Conservation (phyloP, 2,888 invertebrate species). For the Morpho achilles region DNA sequence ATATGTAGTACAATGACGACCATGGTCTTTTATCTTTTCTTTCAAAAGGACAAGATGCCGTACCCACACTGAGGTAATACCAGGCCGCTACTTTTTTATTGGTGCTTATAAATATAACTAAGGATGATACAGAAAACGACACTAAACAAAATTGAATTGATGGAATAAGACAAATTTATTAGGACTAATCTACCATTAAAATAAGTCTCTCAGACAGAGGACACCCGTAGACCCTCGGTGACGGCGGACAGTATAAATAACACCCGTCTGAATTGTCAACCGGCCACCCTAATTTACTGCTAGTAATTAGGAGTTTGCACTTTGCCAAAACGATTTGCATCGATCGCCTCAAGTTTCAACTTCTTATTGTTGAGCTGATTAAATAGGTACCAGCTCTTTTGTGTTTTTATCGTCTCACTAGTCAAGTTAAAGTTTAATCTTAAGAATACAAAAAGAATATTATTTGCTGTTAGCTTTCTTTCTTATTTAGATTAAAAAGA, state of each 20-base stretch:
- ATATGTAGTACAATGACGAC: too few species aligned
- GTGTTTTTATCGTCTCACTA: too few species aligned
- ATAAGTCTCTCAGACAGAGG: slow-evolving; percentile 16
- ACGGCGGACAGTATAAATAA: slow-evolving; percentile 64
- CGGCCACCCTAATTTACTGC: slow-evolving; percentile 77
- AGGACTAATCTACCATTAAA: slow-evolving; percentile 9
- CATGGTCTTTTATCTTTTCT: too few species aligned
- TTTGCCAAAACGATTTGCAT: slow-evolving; percentile 78
- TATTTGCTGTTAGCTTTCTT: too few species aligned
- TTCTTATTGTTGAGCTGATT: slow-evolving; percentile 22
- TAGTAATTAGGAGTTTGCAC: slow-evolving; percentile 78
- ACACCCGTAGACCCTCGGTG: slow-evolving; percentile 26
- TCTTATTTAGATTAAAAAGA: too few species aligned
- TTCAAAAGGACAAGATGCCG: too few species aligned
- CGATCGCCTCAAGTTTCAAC: slow-evolving; percentile 48
- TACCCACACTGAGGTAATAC: too few species aligned
- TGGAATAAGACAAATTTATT: not conserved
- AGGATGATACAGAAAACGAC: not conserved
- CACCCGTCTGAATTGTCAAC: slow-evolving; percentile 75
- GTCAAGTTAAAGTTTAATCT: too few species aligned
- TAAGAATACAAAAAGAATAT: too few species aligned
- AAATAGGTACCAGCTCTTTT: not conserved
- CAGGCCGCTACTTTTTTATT: too few species aligned
- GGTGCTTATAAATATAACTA: too few species aligned
- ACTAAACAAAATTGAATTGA: not conserved